Conservation (phyloP, 2,797 vertebrate genomes). For the Spinus olivaceus region DNA sequence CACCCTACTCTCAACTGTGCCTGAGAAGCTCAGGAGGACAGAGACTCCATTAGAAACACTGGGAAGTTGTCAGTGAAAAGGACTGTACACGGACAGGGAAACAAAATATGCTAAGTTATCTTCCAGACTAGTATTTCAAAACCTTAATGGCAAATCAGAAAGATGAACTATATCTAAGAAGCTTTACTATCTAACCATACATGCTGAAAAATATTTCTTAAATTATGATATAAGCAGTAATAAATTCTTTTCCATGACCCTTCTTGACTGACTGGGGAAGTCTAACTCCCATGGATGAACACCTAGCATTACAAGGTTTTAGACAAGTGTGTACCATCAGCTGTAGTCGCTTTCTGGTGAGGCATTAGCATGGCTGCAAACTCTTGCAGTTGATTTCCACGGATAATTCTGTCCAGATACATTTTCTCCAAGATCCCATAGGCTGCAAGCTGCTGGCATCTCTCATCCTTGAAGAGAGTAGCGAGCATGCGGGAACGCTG, state of each 20-base stretch:
- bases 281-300: neutral
- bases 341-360: slow-evolving; percentile 97
- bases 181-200: neutral
- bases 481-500: slow-evolving; percentile 98
- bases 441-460: slow-evolving; percentile 96
- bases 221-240: neutral
- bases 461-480: slow-evolving; percentile 98
- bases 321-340: slow-evolving; percentile 72
- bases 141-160: neutral
- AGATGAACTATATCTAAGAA: neutral
- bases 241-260: neutral
- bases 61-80: neutral
- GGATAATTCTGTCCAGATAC: slow-evolving; percentile 97
- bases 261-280: neutral
- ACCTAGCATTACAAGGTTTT: neutral
- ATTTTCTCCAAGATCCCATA: slow-evolving; percentile 98
- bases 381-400: slow-evolving; percentile 96
- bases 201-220: neutral
- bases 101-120: neutral
- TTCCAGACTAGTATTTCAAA: neutral
- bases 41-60: neutral
- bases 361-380: slow-evolving; percentile 99
- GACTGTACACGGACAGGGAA: neutral
- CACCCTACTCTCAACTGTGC: neutral
- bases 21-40: neutral